Percentiles rank a stretch among this genome's conserved stretches.
These are phyloP conservation scores for Leptobrachium ailaonicum DNA, from an alignment of 2,113 vertebrate species.

Conservation along the genomic window DNA sequence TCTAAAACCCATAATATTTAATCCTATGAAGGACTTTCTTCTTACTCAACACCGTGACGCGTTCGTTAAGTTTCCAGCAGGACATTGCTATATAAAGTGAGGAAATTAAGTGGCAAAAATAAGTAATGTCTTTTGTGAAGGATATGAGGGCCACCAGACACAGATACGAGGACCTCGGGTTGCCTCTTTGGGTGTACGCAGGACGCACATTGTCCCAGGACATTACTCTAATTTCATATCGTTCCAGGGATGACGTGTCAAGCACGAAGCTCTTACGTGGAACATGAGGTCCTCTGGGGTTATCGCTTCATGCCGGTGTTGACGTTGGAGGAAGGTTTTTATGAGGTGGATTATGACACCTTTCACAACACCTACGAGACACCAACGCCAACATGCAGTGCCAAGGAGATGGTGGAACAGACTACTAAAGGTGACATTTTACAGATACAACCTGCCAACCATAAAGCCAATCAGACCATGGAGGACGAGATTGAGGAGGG, in stretches of 20 bases:
- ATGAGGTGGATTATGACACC: conserved; percentile 41
- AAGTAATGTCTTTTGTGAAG: too few relatives aligned
- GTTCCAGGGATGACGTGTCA: conserved; percentile 35
- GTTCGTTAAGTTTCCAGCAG: too few relatives aligned
- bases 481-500: not conserved
- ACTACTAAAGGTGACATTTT: conserved; percentile 20
- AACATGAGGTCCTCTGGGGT: conserved; percentile 34
- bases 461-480: conserved; percentile 21
- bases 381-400: conserved; percentile 26
- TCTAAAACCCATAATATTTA: too few relatives aligned
- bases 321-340: conserved; percentile 41
- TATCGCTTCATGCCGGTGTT: conserved; percentile 43
- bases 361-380: conserved; percentile 41
- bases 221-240: too few relatives aligned
- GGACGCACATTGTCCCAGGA: too few relatives aligned
- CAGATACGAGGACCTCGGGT: too few relatives aligned
- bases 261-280: conserved; percentile 42
- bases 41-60: too few relatives aligned
- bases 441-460: conserved; percentile 3
- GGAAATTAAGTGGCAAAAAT: too few relatives aligned
- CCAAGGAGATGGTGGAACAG: conserved; percentile 39
- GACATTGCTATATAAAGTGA: too few relatives aligned
- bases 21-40: too few relatives aligned
- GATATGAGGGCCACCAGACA: too few relatives aligned
- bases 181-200: too few relatives aligned